A percentile compares a stretch with the other conserved stretches of the same genome.
These are phyloP conservation scores for Delichon dasypus DNA, from an alignment of 2,797 vertebrate species.

Conservation along the genomic window DNA sequence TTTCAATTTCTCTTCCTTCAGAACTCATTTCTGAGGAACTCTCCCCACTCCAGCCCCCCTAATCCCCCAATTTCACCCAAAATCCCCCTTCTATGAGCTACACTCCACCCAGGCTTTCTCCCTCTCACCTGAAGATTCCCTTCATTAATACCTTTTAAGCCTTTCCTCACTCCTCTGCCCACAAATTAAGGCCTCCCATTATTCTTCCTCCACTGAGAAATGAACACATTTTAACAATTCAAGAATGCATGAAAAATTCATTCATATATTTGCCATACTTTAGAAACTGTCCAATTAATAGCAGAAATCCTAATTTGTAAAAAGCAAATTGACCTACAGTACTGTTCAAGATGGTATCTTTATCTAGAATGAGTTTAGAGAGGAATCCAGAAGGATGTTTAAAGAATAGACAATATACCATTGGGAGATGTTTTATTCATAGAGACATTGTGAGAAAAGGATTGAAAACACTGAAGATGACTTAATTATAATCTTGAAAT, in stretches of 20 bases:
- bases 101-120: background rate
- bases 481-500: slow-evolving; percentile 41
- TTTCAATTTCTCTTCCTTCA: background rate
- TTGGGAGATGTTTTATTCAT: slow-evolving; percentile 53
- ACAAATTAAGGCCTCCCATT: background rate
- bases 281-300: slow-evolving; percentile 36
- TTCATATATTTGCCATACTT: slow-evolving; percentile 51
- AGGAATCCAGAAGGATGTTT: slow-evolving; percentile 13
- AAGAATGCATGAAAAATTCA: slow-evolving; percentile 59
- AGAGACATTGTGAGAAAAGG: background rate
- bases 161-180: background rate
- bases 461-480: background rate
- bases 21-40: background rate
- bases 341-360: slow-evolving; percentile 30
- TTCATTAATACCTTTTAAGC: background rate
- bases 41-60: background rate
- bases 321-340: slow-evolving; percentile 42
- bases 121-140: background rate
- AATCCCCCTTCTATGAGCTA: background rate
- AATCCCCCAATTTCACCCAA: background rate
- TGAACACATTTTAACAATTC: slow-evolving; percentile 32
- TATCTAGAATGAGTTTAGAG: slow-evolving; percentile 38
- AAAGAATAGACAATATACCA: slow-evolving; percentile 30
- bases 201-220: slow-evolving; percentile 8
- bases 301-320: slow-evolving; percentile 30